Percentiles rank a stretch among this genome's conserved stretches.
phyloP scores from a whole-genome alignment of 2,888 invertebrate species.

The Rhingia rostrata region DNA sequence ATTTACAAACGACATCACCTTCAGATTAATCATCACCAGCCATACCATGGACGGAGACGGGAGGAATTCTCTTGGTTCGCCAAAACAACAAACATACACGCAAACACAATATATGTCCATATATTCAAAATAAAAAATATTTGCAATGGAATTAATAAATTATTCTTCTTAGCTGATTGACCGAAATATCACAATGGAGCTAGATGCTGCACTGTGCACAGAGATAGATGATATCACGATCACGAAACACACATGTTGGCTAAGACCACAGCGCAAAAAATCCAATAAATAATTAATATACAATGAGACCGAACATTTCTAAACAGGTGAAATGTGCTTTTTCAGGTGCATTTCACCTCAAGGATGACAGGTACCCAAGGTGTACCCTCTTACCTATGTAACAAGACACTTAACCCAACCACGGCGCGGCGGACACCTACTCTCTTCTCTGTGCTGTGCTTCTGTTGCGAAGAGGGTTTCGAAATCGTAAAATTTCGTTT shows the following conservation, averaged over 20 bases:
- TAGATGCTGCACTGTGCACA: conserved; percentile 40
- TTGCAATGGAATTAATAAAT: conserved; percentile 60
- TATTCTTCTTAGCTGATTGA: conserved; percentile 60
- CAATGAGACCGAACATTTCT: conserved; percentile 28
- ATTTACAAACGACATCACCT: conserved; percentile 60
- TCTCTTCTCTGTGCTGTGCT: conserved; percentile 35
- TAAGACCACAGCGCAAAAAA: conserved; percentile 36
- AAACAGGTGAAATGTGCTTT: conserved; percentile 65
- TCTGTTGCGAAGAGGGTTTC: conserved; percentile 25
- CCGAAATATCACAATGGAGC: conserved; percentile 65
- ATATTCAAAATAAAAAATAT: conserved; percentile 15
- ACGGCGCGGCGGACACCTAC: conserved; percentile 56
- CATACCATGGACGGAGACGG: conserved; percentile 10
- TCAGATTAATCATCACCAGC: conserved; percentile 63
- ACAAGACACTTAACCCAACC: conserved; percentile 44
- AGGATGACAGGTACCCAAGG: conserved; percentile 65
- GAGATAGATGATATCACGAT: conserved; percentile 54
- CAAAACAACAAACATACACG: conserved; percentile 22
- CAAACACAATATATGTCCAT: background rate
- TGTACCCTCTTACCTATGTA: conserved; percentile 53
- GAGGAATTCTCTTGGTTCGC: conserved; percentile 26
- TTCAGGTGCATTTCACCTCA: conserved; percentile 68
- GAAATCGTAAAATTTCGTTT: conserved; percentile 50
- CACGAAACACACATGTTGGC: conserved; percentile 15
- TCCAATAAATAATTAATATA: conserved; percentile 60